Percentiles rank a stretch among this genome's conserved stretches.
These are phyloP conservation scores for Apogon talboti DNA, from an alignment of 2,797 vertebrate genomes.

Conservation along the genomic window DNA sequence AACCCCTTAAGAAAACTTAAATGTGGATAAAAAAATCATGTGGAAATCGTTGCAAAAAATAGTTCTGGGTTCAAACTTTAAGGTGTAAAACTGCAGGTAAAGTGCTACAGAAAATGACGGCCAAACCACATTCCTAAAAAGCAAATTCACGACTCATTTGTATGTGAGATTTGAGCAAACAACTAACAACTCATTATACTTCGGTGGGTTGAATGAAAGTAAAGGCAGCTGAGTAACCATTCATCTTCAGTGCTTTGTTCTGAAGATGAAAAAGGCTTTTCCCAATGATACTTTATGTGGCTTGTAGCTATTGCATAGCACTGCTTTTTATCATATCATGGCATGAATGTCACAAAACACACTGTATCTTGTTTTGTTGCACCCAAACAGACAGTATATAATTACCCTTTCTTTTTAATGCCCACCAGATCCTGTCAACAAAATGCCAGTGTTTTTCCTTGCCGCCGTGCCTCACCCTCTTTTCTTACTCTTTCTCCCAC, in stretches of 20 bases:
- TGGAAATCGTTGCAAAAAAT: no score
- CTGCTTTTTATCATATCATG: background rate
- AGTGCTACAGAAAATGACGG: no score
- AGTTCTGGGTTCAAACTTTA: no score
- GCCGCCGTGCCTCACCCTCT: background rate
- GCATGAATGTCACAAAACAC: background rate
- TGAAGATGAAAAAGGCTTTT: no score
- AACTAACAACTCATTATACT: background rate
- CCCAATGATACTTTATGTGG: no score
- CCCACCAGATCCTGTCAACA: conserved; percentile 14
- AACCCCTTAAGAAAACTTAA: no score
- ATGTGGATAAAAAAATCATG: no score
- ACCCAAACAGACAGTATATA: background rate
- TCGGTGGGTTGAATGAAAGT: background rate
- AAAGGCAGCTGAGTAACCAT: background rate
- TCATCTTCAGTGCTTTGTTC: background rate
- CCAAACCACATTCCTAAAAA: background rate
- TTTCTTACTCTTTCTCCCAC: background rate
- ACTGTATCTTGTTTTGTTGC: background rate
- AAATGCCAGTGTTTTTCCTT: conserved; percentile 14
- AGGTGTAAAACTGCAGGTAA: no score
- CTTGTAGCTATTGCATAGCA: background rate
- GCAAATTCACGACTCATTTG: background rate
- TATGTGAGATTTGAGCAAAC: background rate
- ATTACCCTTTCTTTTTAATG: conserved; percentile 22